Percentiles rank a stretch among this genome's conserved stretches.
These are phyloP conservation scores for Contarinia nasturtii DNA, from an alignment of 1,140 invertebrate genomes.

Conservation along the genomic window DNA sequence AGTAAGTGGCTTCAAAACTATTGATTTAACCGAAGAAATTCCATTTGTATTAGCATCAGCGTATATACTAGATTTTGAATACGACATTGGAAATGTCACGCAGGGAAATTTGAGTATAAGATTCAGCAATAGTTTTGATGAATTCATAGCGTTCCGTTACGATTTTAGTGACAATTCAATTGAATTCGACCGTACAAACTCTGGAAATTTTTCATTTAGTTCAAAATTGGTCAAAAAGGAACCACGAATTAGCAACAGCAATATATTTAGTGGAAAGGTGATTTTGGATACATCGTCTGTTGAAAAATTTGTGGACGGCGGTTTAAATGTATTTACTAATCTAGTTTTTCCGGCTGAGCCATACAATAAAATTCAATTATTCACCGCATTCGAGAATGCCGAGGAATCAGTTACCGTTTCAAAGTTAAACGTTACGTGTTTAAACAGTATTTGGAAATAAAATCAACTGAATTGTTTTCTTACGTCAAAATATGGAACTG, in stretches of 20 bases:
- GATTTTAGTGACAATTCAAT: not conserved
- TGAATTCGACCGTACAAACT: not conserved
- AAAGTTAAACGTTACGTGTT: too few species aligned
- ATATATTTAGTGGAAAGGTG: not conserved
- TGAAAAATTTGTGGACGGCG: not conserved
- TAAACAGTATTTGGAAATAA: too few species aligned
- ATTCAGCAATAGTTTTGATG: not conserved
- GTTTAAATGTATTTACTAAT: not conserved
- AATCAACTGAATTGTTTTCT: too few species aligned
- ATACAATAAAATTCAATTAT: not conserved
- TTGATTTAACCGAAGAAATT: not conserved
- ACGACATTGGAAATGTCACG: not conserved
- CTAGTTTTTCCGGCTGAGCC: not conserved
- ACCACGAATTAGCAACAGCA: not conserved
- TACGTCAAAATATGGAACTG: too few species aligned
- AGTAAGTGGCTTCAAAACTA: not conserved
- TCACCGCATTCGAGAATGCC: too few species aligned
- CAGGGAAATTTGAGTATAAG: not conserved
- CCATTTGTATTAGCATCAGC: not conserved
- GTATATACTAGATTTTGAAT: not conserved
- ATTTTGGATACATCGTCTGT: not conserved
- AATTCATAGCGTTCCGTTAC: not conserved
- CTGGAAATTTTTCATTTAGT: not conserved
- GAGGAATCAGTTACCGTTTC: too few species aligned
- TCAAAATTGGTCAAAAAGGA: not conserved